A percentile compares a stretch with the other conserved stretches of the same genome.
Evolutionary conservation across 2,797 vertebrate genomes (phyloP).

Genomic region (Parauchenoglanis punctatus): DNA sequence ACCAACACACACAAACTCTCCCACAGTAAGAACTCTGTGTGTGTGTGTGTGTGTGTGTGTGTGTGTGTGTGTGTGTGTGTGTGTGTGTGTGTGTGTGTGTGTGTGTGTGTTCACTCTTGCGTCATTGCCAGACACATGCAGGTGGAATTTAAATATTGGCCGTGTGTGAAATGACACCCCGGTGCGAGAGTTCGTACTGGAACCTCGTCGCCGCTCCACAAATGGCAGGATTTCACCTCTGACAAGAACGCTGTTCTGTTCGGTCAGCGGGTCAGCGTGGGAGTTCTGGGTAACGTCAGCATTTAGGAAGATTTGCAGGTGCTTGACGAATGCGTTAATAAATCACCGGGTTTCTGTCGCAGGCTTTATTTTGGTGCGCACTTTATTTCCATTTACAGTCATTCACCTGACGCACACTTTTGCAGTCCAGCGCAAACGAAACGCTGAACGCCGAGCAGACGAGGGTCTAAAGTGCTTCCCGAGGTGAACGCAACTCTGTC

Average conservation of each 20-base stretch:
- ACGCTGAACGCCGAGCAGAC: background rate
- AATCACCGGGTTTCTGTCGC: background rate
- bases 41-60: background rate
- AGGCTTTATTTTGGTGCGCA: too few relatives aligned
- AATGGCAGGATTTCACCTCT: conserved; percentile 37
- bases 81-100: background rate
- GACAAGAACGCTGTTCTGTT: conserved; percentile 22
- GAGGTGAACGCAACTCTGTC: background rate
- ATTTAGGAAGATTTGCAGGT: background rate
- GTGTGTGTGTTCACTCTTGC: conserved; percentile 33
- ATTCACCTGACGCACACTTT: background rate
- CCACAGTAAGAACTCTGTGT: conserved; percentile 9
- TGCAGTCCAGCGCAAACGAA: background rate
- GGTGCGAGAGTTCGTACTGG: conserved; percentile 46
- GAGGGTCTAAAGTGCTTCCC: background rate
- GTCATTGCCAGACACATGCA: conserved; percentile 54
- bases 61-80: background rate
- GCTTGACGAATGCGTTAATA: background rate
- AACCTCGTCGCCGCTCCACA: conserved; percentile 28
- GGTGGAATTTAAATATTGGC: conserved; percentile 56
- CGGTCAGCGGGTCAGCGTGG: conserved; percentile 14
- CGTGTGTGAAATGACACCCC: conserved; percentile 54
- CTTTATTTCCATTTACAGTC: background rate
- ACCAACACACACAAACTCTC: conserved; percentile 36
- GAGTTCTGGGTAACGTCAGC: background rate